phyloP scores from a whole-genome alignment of 2,888 invertebrate genomes.

The Aricia artaxerxes region DNA sequence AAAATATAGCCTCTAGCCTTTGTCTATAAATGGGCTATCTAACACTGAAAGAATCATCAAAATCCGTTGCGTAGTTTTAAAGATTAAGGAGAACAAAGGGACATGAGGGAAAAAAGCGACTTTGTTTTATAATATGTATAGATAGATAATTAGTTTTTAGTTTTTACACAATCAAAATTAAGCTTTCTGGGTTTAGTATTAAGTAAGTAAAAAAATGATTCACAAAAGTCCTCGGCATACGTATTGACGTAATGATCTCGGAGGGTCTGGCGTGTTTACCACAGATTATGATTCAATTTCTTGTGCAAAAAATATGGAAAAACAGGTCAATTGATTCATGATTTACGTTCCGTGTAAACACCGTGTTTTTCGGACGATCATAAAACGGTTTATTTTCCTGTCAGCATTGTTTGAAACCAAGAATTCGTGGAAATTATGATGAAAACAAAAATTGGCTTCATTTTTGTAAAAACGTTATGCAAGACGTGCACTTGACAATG shows the following conservation, averaged over 20 bases:
- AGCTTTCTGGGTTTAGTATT: no score
- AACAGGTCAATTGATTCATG: constrained; percentile 7
- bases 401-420: not conserved
- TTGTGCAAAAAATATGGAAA: not conserved
- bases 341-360: constrained; percentile 1
- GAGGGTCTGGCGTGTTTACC: constrained; percentile 6
- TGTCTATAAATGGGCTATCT: no score
- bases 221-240: not conserved
- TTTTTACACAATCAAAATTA: no score
- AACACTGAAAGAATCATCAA: no score
- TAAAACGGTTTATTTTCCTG: constrained; percentile 2
- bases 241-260: not conserved
- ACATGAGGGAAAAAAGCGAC: no score
- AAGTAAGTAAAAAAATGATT: not conserved
- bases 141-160: no score
- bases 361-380: not conserved
- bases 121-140: no score
- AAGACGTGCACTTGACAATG: not conserved
- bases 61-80: no score
- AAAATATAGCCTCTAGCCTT: no score
- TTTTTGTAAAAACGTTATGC: not conserved
- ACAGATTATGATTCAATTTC: not conserved
- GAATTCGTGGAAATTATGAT: not conserved
- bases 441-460: not conserved
- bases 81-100: no score